A percentile compares a stretch with the other conserved stretches of the same genome.
phyloP scores from a whole-genome alignment of 2,888 invertebrate species.

The Galeruca laticollis region DNA sequence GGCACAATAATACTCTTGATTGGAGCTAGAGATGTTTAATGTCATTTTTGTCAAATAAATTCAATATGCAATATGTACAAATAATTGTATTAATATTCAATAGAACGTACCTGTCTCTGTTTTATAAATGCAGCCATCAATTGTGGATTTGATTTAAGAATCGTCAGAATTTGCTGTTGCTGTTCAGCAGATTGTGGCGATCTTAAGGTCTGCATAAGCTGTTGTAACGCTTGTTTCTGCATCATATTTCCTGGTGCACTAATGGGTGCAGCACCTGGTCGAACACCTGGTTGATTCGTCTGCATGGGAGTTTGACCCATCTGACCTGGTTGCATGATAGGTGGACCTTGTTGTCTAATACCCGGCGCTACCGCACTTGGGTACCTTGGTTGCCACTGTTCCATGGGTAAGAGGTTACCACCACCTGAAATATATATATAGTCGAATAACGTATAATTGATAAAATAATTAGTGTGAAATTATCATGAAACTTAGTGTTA shows the following conservation, averaged over 20 bases:
- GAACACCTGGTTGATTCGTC: constrained; percentile 53
- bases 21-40: too few species aligned
- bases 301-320: constrained; percentile 49
- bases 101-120: constrained; percentile 75
- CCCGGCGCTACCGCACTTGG: constrained; percentile 65
- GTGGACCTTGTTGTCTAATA: constrained; percentile 67
- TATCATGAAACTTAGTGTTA: too few species aligned
- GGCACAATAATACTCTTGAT: too few species aligned
- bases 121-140: constrained; percentile 96
- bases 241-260: constrained; percentile 60
- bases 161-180: constrained; percentile 88
- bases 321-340: constrained; percentile 61
- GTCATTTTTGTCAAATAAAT: too few species aligned
- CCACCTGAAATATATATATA: constrained; percentile 50
- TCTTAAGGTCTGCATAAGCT: constrained; percentile 90
- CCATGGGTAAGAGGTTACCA: constrained; percentile 70
- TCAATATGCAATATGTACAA: background rate
- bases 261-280: constrained; percentile 49
- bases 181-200: constrained; percentile 93
- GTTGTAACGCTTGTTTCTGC: constrained; percentile 80
- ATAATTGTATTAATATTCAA: background rate
- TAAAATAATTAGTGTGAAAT: too few species aligned
- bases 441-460: too few species aligned
- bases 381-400: constrained; percentile 70
- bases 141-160: constrained; percentile 93